These are phyloP conservation scores for Cosmorhoe ocellata DNA, from an alignment of 2,888 invertebrate species.

Conservation along the genomic window DNA sequence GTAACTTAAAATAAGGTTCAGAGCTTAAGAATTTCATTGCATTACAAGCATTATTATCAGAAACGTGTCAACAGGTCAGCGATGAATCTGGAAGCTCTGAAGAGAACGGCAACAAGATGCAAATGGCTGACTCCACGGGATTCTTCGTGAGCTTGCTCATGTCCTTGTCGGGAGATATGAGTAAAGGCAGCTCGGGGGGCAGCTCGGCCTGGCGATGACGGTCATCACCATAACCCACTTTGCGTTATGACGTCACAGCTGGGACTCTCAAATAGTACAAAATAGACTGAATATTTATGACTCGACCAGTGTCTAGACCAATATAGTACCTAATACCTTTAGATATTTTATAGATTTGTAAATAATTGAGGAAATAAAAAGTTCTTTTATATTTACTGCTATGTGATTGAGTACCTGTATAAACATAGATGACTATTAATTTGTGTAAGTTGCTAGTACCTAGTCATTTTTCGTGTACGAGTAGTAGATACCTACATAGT, in stretches of 20 bases:
- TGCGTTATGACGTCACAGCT: not conserved
- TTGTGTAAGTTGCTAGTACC: too few relatives aligned
- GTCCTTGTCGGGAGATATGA: conserved; percentile 70
- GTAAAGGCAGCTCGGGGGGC: conserved; percentile 63
- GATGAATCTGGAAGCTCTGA: conserved; percentile 54
- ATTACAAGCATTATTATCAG: too few relatives aligned
- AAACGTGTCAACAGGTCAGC: conserved; percentile 44
- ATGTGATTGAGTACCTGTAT: too few relatives aligned
- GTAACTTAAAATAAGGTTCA: too few relatives aligned
- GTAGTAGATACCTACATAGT: too few relatives aligned
- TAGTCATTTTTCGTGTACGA: too few relatives aligned
- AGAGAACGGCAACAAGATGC: conserved; percentile 44
- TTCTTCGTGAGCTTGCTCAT: conserved; percentile 64
- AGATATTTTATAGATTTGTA: not conserved
- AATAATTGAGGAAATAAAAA: not conserved
- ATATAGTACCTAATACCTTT: too few relatives aligned
- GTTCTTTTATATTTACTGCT: too few relatives aligned
- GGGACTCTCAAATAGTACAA: not conserved
- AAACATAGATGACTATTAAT: too few relatives aligned
- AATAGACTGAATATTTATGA: not conserved
- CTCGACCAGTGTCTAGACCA: too few relatives aligned
- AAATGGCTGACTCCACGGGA: conserved; percentile 64
- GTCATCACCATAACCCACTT: not conserved
- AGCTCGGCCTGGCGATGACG: conserved; percentile 47
- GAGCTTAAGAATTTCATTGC: too few relatives aligned